Evolutionary conservation across 1,140 invertebrate genomes (phyloP), one percentile per base, ranked within the genome.

Genomic region (Anoplophora glabripennis): DNA sequence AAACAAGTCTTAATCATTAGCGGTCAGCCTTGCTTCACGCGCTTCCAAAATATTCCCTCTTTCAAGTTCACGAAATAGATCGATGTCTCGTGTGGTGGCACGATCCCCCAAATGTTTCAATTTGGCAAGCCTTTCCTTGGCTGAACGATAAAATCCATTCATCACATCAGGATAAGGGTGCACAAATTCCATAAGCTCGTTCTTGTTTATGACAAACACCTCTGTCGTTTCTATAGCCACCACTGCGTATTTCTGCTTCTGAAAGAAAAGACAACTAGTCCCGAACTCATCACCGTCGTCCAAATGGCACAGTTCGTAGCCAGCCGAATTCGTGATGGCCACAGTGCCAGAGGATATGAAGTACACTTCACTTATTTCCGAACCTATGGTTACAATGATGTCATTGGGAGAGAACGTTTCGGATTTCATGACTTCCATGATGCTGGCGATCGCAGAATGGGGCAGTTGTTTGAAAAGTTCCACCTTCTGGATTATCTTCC

Each of bases 301-400:
- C 21, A 61, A 36, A 35, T 61, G 59, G 1, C 15, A 35, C 5
- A 61, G 10, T 37, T 65, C 58, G n/a, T 38, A 40, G n/a, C 41
- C 52, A 33, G 44, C 14, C n/a, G 1, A 8, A 17, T 17, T 61
- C 7, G n/a, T 35, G 15, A 81, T 66, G 0, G 76, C 77, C 7
- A 81, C 76, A 0, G 79, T 80, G 8, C 81, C 81, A 14, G 71
- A 75, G 17, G 71, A 69, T 4, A 82, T 71, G 18, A 80, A 81
- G 53, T 71, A 80, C 49, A 81, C 68, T 1, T 71, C 64, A 4
- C 78, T 69, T 0, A 74, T 75, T 0, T 17, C 33, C 0, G 68
- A 73, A 1, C 72, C 73, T n/a, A 68, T 67, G 51, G 72, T 69
- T 1, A 79, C 66, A n/a, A 83, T 75, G 0, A 75, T 55, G 34